A percentile compares a stretch with the other conserved stretches of the same genome.
phyloP scores from a whole-genome alignment of 2,113 vertebrate genomes.

The Dunckerocampus dactyliophorus region DNA sequence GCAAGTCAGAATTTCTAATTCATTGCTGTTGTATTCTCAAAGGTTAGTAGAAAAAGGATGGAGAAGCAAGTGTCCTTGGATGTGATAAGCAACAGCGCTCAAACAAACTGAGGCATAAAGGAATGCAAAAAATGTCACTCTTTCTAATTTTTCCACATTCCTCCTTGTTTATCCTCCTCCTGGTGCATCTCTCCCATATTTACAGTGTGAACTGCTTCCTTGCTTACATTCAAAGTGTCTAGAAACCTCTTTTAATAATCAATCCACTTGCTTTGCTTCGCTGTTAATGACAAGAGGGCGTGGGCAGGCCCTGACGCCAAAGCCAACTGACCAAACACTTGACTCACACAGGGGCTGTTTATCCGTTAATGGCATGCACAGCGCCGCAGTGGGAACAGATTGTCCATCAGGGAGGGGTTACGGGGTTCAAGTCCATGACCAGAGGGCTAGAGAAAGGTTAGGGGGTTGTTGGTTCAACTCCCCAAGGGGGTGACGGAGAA shows the following conservation, averaged over 20 bases:
- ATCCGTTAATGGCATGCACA: constrained; percentile 60
- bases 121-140: constrained; percentile 16
- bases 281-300: constrained; percentile 30
- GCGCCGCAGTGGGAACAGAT: constrained; percentile 55
- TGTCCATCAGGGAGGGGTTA: constrained; percentile 47
- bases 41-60: constrained; percentile 67
- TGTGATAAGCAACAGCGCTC: constrained; percentile 68
- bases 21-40: constrained; percentile 69
- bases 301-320: constrained; percentile 28
- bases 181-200: too few relatives aligned
- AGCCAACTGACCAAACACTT: constrained; percentile 53
- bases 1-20: constrained; percentile 74
- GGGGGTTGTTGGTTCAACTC: constrained; percentile 63
- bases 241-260: too few relatives aligned
- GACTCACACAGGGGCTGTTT: constrained; percentile 41
- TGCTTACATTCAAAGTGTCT: too few relatives aligned
- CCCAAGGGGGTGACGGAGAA: constrained; percentile 33
- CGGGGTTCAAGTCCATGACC: constrained; percentile 16
- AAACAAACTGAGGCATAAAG: constrained; percentile 61
- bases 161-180: constrained; percentile 25
- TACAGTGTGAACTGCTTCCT: too few relatives aligned
- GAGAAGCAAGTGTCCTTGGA: constrained; percentile 54
- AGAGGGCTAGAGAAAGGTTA: constrained; percentile 44
- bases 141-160: constrained; percentile 41
- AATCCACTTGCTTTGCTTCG: constrained; percentile 7